A percentile compares a stretch with the other conserved stretches of the same genome.
Evolutionary conservation across 2,888 invertebrate species (phyloP).

Genomic region (Brenthis hecate): DNA sequence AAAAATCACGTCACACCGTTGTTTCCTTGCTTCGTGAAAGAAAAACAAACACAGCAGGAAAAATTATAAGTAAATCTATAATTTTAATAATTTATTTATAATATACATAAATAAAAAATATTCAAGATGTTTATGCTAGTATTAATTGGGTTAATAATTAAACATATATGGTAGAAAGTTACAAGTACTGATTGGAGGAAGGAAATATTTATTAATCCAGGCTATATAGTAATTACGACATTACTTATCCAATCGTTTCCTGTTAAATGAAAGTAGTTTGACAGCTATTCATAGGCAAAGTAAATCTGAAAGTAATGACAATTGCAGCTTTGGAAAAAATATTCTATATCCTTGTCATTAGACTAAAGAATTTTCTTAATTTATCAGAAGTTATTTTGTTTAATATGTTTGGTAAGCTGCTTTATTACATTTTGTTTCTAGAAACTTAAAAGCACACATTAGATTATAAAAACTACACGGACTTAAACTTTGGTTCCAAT

Average conservation of each 20-base stretch:
- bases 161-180: conserved; percentile 6
- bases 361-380: background rate
- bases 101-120: background rate
- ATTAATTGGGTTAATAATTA: too few relatives aligned
- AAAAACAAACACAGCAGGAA: too few relatives aligned
- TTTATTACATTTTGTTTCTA: too few relatives aligned
- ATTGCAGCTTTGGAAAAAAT: conserved; percentile 2
- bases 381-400: background rate
- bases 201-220: conserved; percentile 17
- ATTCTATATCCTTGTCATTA: background rate
- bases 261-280: conserved; percentile 23
- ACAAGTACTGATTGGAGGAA: conserved; percentile 12
- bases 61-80: too few relatives aligned
- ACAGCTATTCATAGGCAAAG: conserved; percentile 5
- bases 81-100: background rate
- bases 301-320: conserved; percentile 6
- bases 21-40: too few relatives aligned
- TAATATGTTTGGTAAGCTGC: background rate
- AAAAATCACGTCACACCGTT: too few relatives aligned
- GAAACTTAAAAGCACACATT: too few relatives aligned
- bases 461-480: too few relatives aligned
- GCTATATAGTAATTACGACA: conserved; percentile 17
- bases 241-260: conserved; percentile 9
- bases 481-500: too few relatives aligned
- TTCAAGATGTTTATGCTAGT: background rate